These are phyloP conservation scores for Leptodactylus fallax DNA, from an alignment of 2,797 vertebrate species.

Conservation along the genomic window DNA sequence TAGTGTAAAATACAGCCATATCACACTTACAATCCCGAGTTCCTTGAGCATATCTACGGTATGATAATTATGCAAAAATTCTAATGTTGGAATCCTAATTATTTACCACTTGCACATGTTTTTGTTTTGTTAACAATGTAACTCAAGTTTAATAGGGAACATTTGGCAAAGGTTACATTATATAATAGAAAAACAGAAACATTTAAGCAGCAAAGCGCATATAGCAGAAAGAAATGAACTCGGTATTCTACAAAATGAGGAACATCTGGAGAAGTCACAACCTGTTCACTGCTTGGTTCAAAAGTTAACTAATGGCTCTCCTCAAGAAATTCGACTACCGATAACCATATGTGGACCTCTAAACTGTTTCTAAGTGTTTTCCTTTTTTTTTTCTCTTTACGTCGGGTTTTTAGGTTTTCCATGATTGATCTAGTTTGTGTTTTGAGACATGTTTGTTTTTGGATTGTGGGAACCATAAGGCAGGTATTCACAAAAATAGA, in stretches of 20 bases:
- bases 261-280: conserved; percentile 45
- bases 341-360: conserved; percentile 47
- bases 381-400: neutral
- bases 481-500: neutral
- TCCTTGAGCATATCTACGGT: neutral
- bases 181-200: conserved; percentile 12
- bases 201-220: neutral
- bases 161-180: conserved; percentile 14
- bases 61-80: conserved; percentile 2
- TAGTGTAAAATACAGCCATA: neutral
- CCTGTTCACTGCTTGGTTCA: conserved; percentile 53
- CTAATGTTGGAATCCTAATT: neutral
- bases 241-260: conserved; percentile 31
- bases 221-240: conserved; percentile 1
- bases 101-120: neutral
- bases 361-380: conserved; percentile 29
- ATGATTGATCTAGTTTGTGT: conserved; percentile 49
- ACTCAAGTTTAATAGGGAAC: conserved; percentile 23
- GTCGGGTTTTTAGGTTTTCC: neutral
- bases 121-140: conserved; percentile 8
- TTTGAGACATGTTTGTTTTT: conserved; percentile 6
- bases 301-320: conserved; percentile 44
- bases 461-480: neutral
- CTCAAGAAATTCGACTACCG: conserved; percentile 4
- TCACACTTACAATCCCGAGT: neutral